Base-by-base conservation (phyloP, 1,140 invertebrate genomes). In the Onthophagus taurus region DNA sequence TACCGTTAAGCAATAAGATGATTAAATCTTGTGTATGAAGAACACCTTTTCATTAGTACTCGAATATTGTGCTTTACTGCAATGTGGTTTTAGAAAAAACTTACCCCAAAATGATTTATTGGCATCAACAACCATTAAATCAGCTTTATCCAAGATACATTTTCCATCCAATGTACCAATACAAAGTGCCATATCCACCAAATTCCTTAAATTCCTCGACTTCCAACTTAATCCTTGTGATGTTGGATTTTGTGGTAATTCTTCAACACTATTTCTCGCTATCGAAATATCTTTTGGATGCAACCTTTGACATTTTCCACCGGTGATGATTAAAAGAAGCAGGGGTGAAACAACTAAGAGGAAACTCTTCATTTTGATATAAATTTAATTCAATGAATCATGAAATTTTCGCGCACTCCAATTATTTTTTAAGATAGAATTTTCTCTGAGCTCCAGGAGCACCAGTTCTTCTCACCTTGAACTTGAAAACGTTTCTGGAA, bases 401-500 rank as follows among this genome's bases (percentile, higher is more conserved):
- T 12, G 33, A 13, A 13, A 21, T 23, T 19, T 8, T 19, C 37
- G 19, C 36, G 35, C 24, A n/a, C 26, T 20, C 16, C 29, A 6
- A 7, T 19, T 14, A 12, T 31, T 4, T 31, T 31, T n/a, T 29
- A n/a, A 29, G 8, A 8, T 29, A n/a, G 24, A 8, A 29, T n/a
- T 29, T 2, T n/a, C n/a, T 29, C 1, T n/a, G 24, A n/a, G n/a
- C n/a, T n/a, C n/a, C n/a, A n/a, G n/a, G n/a, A n/a, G 2, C 12
- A 41, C 14, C 33, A 47, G 46, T 43, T 43, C 44, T 50, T 34
- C 35, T 53, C 51, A 50, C 52, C 52, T 51, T 54, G 55, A 54
- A 57, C 55, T 51, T 54, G 38, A 44, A 44, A 31, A 47, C 48
- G 50, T 39, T 49, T 57, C 52, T 54, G 24, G 49, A 51, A 51